A percentile compares a stretch with the other conserved stretches of the same genome.
These are phyloP conservation scores for Petaurus breviceps DNA, from an alignment of 2,113 vertebrate genomes.

Conservation along the genomic window DNA sequence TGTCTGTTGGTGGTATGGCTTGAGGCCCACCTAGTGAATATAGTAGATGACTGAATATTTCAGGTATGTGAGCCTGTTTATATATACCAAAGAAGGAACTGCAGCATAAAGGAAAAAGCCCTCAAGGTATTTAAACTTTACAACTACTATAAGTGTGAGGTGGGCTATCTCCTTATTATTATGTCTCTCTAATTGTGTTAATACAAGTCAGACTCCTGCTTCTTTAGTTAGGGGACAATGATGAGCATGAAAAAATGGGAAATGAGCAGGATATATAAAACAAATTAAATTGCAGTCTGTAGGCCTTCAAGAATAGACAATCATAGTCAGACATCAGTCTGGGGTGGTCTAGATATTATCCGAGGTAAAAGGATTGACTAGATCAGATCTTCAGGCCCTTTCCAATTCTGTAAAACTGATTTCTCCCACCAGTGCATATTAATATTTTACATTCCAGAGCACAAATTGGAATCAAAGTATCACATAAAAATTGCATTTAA, in stretches of 20 bases:
- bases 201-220: slow-evolving; percentile 67
- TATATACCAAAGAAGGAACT: slow-evolving; percentile 72
- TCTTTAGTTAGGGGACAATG: slow-evolving; percentile 3
- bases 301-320: slow-evolving; percentile 5
- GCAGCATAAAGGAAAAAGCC: slow-evolving; percentile 76
- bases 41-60: slow-evolving; percentile 73
- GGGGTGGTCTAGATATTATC: not conserved
- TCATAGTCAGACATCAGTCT: not conserved
- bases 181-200: slow-evolving; percentile 66
- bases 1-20: slow-evolving; percentile 81
- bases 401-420: slow-evolving; percentile 38
- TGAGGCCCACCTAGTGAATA: slow-evolving; percentile 71
- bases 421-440: slow-evolving; percentile 35
- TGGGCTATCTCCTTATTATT: slow-evolving; percentile 64
- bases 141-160: slow-evolving; percentile 67
- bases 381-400: slow-evolving; percentile 16
- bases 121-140: slow-evolving; percentile 75
- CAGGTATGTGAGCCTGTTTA: slow-evolving; percentile 79
- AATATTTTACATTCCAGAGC: slow-evolving; percentile 40
- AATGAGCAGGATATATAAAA: slow-evolving; percentile 16
- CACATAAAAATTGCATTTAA: slow-evolving; percentile 26
- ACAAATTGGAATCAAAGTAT: slow-evolving; percentile 42
- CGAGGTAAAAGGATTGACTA: slow-evolving; percentile 28
- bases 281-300: slow-evolving; percentile 25
- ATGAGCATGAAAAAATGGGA: slow-evolving; percentile 22